Conservation (phyloP, 2,113 vertebrate species). For the Microcebus jonahi region DNA sequence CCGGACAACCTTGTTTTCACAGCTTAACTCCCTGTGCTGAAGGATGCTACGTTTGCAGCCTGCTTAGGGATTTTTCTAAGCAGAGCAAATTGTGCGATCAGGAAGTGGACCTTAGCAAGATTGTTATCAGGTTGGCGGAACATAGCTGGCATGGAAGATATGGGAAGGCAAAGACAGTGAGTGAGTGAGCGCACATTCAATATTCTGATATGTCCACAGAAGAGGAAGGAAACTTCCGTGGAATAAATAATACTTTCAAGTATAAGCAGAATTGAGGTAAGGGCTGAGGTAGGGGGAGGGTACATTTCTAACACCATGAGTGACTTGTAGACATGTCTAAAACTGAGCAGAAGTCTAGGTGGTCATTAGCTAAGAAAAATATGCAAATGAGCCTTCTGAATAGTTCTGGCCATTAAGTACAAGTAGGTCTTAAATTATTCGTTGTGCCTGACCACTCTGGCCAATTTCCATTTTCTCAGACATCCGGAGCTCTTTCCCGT, state of each 20-base stretch:
- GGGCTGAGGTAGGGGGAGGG: neutral
- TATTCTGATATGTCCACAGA: neutral
- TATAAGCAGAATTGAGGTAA: neutral
- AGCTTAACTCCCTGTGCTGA: slow-evolving; percentile 75
- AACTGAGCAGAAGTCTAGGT: neutral
- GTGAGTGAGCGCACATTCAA: neutral
- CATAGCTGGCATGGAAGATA: slow-evolving; percentile 47
- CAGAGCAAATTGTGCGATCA: slow-evolving; percentile 60
- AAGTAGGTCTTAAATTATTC: neutral
- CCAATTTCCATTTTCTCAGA: neutral
- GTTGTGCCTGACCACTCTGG: neutral
- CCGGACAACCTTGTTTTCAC: slow-evolving; percentile 61
- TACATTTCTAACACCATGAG: neutral
- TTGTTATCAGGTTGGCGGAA: slow-evolving; percentile 55
- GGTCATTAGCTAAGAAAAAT: neutral
- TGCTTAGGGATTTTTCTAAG: slow-evolving; percentile 49
- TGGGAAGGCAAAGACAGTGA: neutral
- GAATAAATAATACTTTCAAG: neutral
- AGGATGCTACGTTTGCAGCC: slow-evolving; percentile 54
- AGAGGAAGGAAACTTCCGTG: neutral
- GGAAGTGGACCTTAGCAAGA: slow-evolving; percentile 62
- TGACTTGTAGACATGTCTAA: neutral
- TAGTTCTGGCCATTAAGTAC: neutral
- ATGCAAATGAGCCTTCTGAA: neutral
- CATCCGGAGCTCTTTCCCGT: neutral